phyloP scores from a whole-genome alignment of 2,888 invertebrate genomes.

The Euplexia lucipara region DNA sequence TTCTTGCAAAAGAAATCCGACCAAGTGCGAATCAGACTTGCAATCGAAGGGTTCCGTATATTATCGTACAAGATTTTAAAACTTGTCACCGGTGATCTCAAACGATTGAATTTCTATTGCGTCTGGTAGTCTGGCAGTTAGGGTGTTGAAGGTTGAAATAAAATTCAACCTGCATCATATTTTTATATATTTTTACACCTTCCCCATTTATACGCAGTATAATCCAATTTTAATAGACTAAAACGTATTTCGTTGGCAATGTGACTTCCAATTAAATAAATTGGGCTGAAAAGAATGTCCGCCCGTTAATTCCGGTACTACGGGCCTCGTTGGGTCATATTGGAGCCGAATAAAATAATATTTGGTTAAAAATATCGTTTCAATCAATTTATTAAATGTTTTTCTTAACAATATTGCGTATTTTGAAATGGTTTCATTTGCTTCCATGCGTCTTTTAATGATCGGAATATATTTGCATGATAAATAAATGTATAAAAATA shows the following conservation, averaged over 20 bases:
- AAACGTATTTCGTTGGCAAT: constrained; percentile 52
- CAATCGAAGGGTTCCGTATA: no score
- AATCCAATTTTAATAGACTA: constrained; percentile 55
- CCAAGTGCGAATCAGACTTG: no score
- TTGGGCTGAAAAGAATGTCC: constrained; percentile 51
- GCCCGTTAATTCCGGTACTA: constrained; percentile 48
- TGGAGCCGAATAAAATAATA: constrained; percentile 37
- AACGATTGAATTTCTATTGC: no score
- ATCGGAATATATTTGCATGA: background rate
- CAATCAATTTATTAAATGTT: constrained; percentile 7
- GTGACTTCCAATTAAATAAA: constrained; percentile 60
- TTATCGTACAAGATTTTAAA: no score
- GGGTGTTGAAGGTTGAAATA: no score
- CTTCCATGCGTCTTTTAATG: background rate
- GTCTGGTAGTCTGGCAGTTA: no score
- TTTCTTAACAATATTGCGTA: constrained; percentile 1
- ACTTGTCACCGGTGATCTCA: no score
- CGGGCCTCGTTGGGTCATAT: constrained; percentile 18
- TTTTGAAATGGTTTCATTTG: constrained; percentile 7
- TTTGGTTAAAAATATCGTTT: constrained; percentile 34
- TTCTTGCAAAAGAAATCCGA: no score
- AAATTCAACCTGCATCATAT: constrained; percentile 6
- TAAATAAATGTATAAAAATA: background rate
- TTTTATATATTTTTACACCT: constrained; percentile 8
- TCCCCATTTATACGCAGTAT: constrained; percentile 16